These are phyloP conservation scores for Apolygus lucorum DNA, from an alignment of 1,140 invertebrate species.

Conservation along the genomic window DNA sequence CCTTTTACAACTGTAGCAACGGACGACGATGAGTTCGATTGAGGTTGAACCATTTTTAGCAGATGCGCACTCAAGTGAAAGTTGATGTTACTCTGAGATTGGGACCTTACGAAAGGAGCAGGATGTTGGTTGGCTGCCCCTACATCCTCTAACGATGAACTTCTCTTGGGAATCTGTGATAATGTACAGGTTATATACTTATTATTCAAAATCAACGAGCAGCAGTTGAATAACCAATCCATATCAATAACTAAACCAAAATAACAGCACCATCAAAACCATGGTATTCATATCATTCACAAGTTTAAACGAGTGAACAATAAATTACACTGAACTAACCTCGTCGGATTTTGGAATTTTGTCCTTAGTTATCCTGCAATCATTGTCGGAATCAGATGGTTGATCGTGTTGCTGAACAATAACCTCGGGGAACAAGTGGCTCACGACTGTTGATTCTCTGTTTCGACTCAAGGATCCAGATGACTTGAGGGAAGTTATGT, in stretches of 20 bases:
- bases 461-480: neutral
- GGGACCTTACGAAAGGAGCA: slow-evolving; percentile 26
- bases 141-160: slow-evolving; percentile 29
- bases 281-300: neutral
- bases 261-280: neutral
- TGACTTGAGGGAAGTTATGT: slow-evolving; percentile 15
- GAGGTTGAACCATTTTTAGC: slow-evolving; percentile 18
- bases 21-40: slow-evolving; percentile 31
- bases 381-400: slow-evolving; percentile 4
- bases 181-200: too few species aligned
- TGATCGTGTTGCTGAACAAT: slow-evolving; percentile 4
- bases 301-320: neutral
- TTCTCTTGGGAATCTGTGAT: slow-evolving; percentile 22
- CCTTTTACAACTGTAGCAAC: slow-evolving; percentile 30
- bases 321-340: neutral
- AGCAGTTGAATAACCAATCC: neutral
- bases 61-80: slow-evolving; percentile 5
- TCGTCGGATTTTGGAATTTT: neutral
- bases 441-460: neutral
- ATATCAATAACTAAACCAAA: neutral
- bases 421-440: slow-evolving; percentile 28
- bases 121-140: neutral
- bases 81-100: slow-evolving; percentile 27
- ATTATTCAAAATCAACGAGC: too few species aligned
- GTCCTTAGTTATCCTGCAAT: neutral